Evolutionary conservation across 2,113 vertebrate genomes (phyloP).

Genomic region (Poeciliopsis retropinna): DNA sequence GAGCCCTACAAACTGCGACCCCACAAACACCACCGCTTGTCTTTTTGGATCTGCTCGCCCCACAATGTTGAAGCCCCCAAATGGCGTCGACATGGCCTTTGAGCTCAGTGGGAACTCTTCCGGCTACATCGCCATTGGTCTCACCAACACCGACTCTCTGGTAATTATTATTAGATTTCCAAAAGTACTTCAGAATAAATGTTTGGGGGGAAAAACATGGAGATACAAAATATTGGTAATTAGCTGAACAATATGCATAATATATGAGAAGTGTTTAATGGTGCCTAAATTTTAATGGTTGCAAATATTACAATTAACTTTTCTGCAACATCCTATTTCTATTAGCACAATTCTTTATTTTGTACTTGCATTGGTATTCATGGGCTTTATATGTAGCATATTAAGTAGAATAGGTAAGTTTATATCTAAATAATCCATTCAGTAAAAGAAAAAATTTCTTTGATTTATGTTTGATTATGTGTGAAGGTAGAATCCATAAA

Average conservation of each 20-base stretch:
- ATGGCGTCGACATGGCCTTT: neutral
- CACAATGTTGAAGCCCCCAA: accelerated
- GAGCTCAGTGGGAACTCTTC: conserved; percentile 23
- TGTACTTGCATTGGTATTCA: neutral
- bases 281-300: neutral
- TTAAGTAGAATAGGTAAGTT: neutral
- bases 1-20: conserved; percentile 8
- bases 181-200: neutral
- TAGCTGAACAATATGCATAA: neutral
- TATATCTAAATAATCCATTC: too few species aligned
- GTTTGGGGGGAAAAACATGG: neutral
- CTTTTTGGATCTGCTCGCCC: conserved; percentile 25
- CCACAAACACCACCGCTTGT: neutral
- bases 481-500: too few species aligned
- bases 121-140: conserved; percentile 54
- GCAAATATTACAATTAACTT: neutral
- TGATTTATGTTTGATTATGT: too few species aligned
- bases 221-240: neutral
- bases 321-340: neutral
- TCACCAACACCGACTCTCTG: accelerated
- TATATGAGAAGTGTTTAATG: neutral
- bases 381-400: neutral
- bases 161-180: conserved; percentile 13
- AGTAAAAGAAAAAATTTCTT: too few species aligned
- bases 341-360: too few species aligned